Base-by-base conservation (phyloP, 2,113 vertebrate genomes). In the Alectura lathami region DNA sequence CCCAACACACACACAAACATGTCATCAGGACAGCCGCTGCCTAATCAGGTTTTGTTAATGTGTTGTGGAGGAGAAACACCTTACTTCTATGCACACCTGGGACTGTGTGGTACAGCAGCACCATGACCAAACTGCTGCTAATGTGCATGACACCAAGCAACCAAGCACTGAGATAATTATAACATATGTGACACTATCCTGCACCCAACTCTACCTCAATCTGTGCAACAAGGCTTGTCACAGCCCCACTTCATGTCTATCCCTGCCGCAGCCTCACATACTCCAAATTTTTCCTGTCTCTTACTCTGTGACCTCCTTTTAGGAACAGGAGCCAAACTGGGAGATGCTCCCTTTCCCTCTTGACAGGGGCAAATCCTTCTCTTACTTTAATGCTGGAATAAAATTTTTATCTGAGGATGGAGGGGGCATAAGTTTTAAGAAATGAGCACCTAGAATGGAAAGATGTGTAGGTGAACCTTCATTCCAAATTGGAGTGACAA, bases 1-100 rank as follows among this genome's bases (percentile, higher is more conserved):
- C 48, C 7, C 47, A 74, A 17, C 2, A 1, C 1, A 4, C 13
- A 53, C 11, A 36, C 54, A 34, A 88, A 42, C 0, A 0, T 66
- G 30, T 29, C 0, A 1, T 36, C 54, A 57, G 72, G 50, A 78
- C 63, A 83, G 36, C 36, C 81, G 42, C 40, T 70, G 60, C 73
- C 30, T 78, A 17, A 29, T 48, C 11, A 42, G n/a, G 45, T 18
- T 86, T 48, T 81, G 32, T 34, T 42, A 10, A 34, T 13, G 3
- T 42, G 9, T 8, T 84, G 45, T 81, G 83, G 15, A 92, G 59
- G 23, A 86, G 36, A 74, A 93, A 40, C 17, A 59, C 32, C 54
- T 74, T 63, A 24, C 4, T 89, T 78, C 70, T 47, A 73, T 45
- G 69, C 18, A 59, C 54, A 60, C 5, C 29, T 48, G 43, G 42